phyloP scores from a whole-genome alignment of 2,888 invertebrate species.

The Callinectes sapidus region DNA sequence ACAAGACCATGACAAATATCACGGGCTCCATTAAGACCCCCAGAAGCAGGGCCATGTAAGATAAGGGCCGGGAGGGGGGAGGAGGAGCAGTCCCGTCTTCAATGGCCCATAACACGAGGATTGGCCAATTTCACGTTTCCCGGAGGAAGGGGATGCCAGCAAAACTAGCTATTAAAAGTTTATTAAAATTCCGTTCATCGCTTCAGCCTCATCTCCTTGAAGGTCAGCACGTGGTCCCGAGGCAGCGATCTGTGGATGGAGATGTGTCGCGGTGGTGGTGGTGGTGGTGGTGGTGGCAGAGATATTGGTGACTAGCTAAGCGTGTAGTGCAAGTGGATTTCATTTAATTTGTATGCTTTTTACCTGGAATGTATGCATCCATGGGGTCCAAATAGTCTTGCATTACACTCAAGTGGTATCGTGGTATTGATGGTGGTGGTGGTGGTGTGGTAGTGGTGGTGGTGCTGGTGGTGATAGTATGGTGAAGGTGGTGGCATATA shows the following conservation, averaged over 20 bases:
- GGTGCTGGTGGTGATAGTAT: background rate
- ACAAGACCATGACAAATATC: too few relatives aligned
- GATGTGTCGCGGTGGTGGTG: background rate
- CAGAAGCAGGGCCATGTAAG: too few relatives aligned
- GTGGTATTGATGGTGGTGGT: background rate
- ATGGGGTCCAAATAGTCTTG: background rate
- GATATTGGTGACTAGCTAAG: background rate
- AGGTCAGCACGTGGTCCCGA: slow-evolving; percentile 25
- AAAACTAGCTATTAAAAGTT: slow-evolving; percentile 20
- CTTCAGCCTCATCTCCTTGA: slow-evolving; percentile 6
- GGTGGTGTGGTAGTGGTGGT: background rate
- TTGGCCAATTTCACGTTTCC: slow-evolving; percentile 17
- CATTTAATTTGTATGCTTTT: too few relatives aligned
- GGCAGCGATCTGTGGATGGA: background rate
- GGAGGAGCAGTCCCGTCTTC: background rate
- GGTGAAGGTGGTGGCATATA: background rate
- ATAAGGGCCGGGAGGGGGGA: background rate
- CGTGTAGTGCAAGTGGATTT: background rate
- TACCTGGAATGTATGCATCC: too few relatives aligned
- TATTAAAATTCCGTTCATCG: slow-evolving; percentile 25
- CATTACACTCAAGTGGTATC: background rate
- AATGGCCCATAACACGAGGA: background rate
- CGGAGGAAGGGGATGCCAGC: background rate
- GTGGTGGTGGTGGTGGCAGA: background rate
- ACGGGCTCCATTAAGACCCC: too few relatives aligned